A percentile compares a stretch with the other conserved stretches of the same genome.
These are phyloP conservation scores for Dreissena polymorpha DNA, from an alignment of 1,140 invertebrate species.

Conservation along the genomic window DNA sequence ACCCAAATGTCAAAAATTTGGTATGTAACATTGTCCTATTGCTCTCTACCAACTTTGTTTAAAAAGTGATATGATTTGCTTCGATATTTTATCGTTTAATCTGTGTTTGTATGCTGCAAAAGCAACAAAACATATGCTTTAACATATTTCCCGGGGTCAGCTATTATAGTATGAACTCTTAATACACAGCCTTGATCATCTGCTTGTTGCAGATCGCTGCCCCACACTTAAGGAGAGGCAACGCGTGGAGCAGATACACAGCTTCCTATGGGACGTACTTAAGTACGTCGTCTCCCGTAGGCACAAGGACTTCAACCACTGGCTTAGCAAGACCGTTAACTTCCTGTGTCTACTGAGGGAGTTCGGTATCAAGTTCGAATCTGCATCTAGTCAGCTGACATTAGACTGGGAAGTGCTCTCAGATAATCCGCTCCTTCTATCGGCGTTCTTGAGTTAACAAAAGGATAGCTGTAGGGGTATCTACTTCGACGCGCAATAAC, in stretches of 20 bases:
- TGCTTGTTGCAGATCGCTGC: conserved; percentile 33
- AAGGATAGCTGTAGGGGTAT: neutral
- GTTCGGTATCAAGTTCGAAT: conserved; percentile 40
- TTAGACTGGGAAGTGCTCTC: conserved; percentile 32
- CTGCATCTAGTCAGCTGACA: conserved; percentile 5
- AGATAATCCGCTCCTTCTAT: conserved; percentile 28
- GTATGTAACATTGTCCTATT: too few relatives aligned
- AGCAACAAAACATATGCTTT: too few relatives aligned
- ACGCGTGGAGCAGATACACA: conserved; percentile 28
- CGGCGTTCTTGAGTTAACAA: conserved; percentile 33
- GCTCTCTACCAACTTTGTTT: too few relatives aligned
- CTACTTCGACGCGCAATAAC: too few relatives aligned
- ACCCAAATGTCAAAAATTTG: too few relatives aligned
- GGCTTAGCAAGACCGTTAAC: conserved; percentile 36
- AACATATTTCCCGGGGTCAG: too few relatives aligned
- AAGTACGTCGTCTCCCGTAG: conserved; percentile 4
- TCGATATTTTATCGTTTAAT: too few relatives aligned
- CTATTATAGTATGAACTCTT: too few relatives aligned
- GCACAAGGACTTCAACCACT: conserved; percentile 18
- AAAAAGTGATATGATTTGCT: too few relatives aligned
- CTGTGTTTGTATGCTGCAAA: too few relatives aligned
- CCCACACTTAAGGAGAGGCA: neutral
- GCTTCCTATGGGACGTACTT: conserved; percentile 28
- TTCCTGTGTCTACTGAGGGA: conserved; percentile 41
- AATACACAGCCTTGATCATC: too few relatives aligned